Base-by-base conservation (phyloP, 23 tunicate genomes). In the Halocynthia aurantium region DNA sequence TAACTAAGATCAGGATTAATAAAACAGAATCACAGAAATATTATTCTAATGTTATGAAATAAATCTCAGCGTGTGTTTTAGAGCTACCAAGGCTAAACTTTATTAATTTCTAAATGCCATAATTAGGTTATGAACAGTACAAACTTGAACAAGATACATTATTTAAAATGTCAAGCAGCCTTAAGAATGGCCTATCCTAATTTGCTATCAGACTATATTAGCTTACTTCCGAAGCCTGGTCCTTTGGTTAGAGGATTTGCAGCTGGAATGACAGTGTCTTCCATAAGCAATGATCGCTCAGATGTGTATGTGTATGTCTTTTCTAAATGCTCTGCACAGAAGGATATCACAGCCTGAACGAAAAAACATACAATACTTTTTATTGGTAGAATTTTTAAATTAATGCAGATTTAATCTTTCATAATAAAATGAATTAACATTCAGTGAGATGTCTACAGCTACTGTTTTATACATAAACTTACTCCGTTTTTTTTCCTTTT, bases 171-270 rank as follows among this genome's bases (percentile, higher is more conserved):
- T 31, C 44, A 31, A 31, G 44, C 44, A 31, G 44, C 44, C 44
- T 31, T 4, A 31, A 31, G 44, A 31, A 31, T 31, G 44, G 44
- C 44, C 44, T 31, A 31, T 31, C 44, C 44, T 31, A 31, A 31
- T 31, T 31, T 31, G 44, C 44, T 31, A 31, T 31, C 44, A 31
- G 44, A 31, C 44, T 31, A 31, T 31, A 31, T 31, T 62, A 11
- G 2, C 78, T 58, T 71, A 82, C 86, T 82, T 82, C 80, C 86
- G 52, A 65, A 82, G 9, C 81, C 86, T 6, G 86, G 86, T 52
- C 52, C 15, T 57, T 72, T 81, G 5, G 62, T 71, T 6, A 60
- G 53, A 6, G 55, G 57, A 22, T 81, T 72, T 19, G 62, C 40
- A 6, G 70, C 22, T 19, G 58, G 15, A 11, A 11, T 31, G 52